A percentile compares a stretch with the other conserved stretches of the same genome.
Evolutionary conservation across 30 jellyfish, hydroid and myxozoan genomes (phyloP).

Genomic region (Catostylus mosaicus): DNA sequence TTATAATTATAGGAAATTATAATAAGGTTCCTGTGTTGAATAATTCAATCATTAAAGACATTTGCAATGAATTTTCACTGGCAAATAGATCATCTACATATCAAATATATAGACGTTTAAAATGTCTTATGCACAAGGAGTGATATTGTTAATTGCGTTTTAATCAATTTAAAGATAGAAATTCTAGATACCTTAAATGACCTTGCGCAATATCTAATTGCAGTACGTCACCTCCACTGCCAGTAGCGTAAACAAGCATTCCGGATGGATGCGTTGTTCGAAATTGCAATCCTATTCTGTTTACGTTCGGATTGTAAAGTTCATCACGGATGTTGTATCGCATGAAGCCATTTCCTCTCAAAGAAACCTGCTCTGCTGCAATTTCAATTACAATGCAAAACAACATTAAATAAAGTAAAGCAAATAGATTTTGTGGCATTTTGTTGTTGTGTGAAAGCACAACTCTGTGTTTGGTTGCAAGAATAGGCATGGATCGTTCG

Average conservation of each 20-base stretch:
- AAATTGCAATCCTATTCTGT: conserved; percentile 48
- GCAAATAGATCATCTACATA: too few relatives aligned
- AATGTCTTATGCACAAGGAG: too few relatives aligned
- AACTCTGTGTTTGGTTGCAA: conserved; percentile 30
- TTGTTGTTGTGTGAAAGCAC: neutral
- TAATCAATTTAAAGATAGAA: too few relatives aligned
- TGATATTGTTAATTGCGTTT: too few relatives aligned
- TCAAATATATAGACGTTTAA: too few relatives aligned
- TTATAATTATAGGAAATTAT: too few relatives aligned
- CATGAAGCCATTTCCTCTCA: conserved; percentile 57
- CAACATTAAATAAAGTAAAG: neutral
- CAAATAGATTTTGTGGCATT: neutral
- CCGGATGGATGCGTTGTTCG: conserved; percentile 78
- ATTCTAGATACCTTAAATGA: conserved; percentile 61
- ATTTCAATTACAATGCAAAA: neutral
- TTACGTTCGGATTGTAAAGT: conserved; percentile 69
- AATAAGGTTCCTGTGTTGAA: too few relatives aligned
- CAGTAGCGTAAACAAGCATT: conserved; percentile 27
- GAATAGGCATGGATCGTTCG: neutral
- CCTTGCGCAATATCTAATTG: conserved; percentile 67
- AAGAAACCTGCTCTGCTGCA: conserved; percentile 41
- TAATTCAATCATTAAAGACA: too few relatives aligned
- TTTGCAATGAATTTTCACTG: too few relatives aligned
- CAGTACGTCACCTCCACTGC: conserved; percentile 46
- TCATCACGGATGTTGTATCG: conserved; percentile 54